These are phyloP conservation scores for Encarsia formosa DNA, from an alignment of 2,888 invertebrate genomes.

Conservation along the genomic window DNA sequence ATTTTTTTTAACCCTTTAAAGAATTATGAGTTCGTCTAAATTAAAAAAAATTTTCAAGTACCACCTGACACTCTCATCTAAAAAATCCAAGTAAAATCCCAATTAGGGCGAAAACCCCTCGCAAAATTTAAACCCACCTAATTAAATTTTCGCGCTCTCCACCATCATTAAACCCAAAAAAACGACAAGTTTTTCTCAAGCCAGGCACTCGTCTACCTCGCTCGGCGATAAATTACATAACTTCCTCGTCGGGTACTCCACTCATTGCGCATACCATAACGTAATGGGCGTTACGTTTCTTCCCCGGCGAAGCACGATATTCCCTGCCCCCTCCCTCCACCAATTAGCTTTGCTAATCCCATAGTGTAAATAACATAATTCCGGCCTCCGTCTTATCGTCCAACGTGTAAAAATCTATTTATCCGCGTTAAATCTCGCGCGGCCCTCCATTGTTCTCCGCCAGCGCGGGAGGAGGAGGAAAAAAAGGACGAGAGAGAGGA, in stretches of 20 bases:
- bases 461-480: constrained; percentile 3
- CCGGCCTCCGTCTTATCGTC: constrained; percentile 15
- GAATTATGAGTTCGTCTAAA: no score
- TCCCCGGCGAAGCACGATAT: constrained; percentile 20
- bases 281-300: constrained; percentile 7
- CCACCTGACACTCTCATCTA: no score
- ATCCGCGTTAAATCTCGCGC: constrained; percentile 47
- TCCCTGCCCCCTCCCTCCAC: constrained; percentile 5
- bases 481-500: background rate
- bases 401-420: constrained; percentile 46
- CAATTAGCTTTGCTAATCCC: constrained; percentile 47
- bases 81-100: no score
- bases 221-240: constrained; percentile 23
- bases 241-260: constrained; percentile 1
- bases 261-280: constrained; percentile 18
- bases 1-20: no score
- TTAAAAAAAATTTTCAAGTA: no score
- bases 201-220: no score
- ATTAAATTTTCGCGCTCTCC: no score
- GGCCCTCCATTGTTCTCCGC: constrained; percentile 47
- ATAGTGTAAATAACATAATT: constrained; percentile 42
- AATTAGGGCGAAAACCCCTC: no score
- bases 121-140: no score
- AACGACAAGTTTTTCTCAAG: no score
- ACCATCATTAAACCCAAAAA: no score